A percentile compares a stretch with the other conserved stretches of the same genome.
Evolutionary conservation across 2,888 invertebrate genomes (phyloP).

Genomic region (Candidula unifasciata): DNA sequence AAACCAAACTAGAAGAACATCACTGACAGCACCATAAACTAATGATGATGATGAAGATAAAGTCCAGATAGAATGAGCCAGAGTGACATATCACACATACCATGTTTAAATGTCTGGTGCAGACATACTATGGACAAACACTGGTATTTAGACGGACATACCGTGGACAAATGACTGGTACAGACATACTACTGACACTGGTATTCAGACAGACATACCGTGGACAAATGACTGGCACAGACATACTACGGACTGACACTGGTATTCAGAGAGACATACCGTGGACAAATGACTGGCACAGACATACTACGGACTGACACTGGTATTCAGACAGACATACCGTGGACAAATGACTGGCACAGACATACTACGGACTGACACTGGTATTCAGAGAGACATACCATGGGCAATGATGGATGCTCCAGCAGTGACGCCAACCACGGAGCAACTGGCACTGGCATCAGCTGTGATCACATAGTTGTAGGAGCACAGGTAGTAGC

Average conservation of each 20-base stretch:
- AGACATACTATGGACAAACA: too few relatives aligned
- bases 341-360: not conserved
- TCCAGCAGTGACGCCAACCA: constrained; percentile 49
- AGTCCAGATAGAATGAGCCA: too few relatives aligned
- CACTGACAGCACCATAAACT: too few relatives aligned
- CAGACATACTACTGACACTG: not conserved
- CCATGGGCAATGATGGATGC: constrained; percentile 49
- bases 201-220: constrained; percentile 33
- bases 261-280: too few relatives aligned
- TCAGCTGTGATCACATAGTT: constrained; percentile 9
- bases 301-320: too few relatives aligned
- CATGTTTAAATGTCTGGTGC: too few relatives aligned
- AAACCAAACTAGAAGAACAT: too few relatives aligned
- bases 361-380: not conserved
- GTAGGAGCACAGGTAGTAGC: constrained; percentile 37
- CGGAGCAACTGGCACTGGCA: not conserved
- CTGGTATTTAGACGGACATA: not conserved
- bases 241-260: too few relatives aligned
- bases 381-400: constrained; percentile 13
- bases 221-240: constrained; percentile 26
- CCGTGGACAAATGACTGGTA: not conserved
- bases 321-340: too few relatives aligned
- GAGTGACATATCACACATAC: too few relatives aligned
- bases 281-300: too few relatives aligned
- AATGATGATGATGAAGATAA: too few relatives aligned